Evolutionary conservation across 30 jellyfish, hydroid and myxozoan species (phyloP).

Genomic region (Cassiopea xamachana): DNA sequence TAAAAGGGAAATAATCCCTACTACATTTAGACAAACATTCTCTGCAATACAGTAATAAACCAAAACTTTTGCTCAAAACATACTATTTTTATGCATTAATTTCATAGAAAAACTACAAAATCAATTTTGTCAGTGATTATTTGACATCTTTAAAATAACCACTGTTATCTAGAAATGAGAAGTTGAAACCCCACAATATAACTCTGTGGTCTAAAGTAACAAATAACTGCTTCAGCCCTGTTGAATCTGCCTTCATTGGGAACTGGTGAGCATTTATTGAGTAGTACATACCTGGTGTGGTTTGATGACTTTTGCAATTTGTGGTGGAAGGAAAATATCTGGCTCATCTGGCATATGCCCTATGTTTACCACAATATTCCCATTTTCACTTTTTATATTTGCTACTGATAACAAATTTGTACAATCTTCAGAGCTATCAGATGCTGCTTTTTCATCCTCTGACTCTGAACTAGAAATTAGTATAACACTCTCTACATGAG

Average conservation of each 20-base stretch:
- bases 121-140: too few species aligned
- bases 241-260: neutral
- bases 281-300: slow-evolving; percentile 92
- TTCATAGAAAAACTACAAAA: too few species aligned
- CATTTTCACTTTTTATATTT: slow-evolving; percentile 55
- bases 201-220: too few species aligned
- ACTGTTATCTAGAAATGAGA: too few species aligned
- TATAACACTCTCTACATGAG: neutral
- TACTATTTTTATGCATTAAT: too few species aligned
- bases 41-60: too few species aligned
- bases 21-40: too few species aligned
- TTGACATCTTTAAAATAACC: too few species aligned
- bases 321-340: slow-evolving; percentile 83
- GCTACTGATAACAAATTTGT: slow-evolving; percentile 1
- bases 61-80: too few species aligned
- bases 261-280: neutral
- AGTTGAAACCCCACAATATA: too few species aligned
- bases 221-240: too few species aligned
- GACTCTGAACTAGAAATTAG: slow-evolving; percentile 69
- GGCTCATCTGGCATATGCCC: slow-evolving; percentile 86
- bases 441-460: slow-evolving; percentile 53
- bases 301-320: slow-evolving; percentile 70
- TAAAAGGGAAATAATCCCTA: too few species aligned
- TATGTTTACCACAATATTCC: slow-evolving; percentile 75
- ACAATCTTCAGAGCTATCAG: slow-evolving; percentile 43